A percentile compares a stretch with the other conserved stretches of the same genome.
These are phyloP conservation scores for Cebidichthys violaceus DNA, from an alignment of 2,113 vertebrate genomes.

Conservation along the genomic window DNA sequence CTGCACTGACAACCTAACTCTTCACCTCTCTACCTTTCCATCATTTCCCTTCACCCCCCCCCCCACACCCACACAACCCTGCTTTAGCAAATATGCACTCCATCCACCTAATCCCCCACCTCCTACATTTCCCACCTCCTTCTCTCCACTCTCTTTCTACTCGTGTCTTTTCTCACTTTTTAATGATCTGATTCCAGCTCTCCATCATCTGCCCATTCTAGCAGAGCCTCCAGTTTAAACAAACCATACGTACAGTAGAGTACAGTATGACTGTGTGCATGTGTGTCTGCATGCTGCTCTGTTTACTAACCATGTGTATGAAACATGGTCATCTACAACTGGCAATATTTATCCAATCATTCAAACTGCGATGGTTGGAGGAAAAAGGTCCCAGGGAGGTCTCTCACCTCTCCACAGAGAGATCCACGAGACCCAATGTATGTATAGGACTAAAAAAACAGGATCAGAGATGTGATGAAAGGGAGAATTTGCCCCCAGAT, in stretches of 20 bases:
- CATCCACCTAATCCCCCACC: conserved; percentile 16
- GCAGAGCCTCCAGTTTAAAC: conserved; percentile 79
- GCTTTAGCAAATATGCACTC: not conserved
- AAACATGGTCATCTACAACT: not conserved
- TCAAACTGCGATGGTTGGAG: not conserved
- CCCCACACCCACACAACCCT: conserved; percentile 15
- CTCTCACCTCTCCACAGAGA: not conserved
- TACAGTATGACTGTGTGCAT: conserved; percentile 12
- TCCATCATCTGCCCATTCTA: conserved; percentile 37
- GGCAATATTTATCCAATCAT: not conserved
- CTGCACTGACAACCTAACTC: conserved; percentile 46
- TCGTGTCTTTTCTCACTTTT: conserved; percentile 29
- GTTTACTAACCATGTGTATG: not conserved
- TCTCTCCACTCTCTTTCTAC: not conserved
- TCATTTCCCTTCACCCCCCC: conserved; percentile 14
- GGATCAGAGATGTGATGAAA: not conserved
- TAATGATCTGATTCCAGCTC: conserved; percentile 27
- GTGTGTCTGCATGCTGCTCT: not conserved
- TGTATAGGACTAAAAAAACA: not conserved
- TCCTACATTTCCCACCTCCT: not conserved
- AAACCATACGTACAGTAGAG: conserved; percentile 34
- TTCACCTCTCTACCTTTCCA: conserved; percentile 58
- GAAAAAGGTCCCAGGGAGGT: not conserved
- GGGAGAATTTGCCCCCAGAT: not conserved
- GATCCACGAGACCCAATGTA: not conserved